These are phyloP conservation scores for Marmota flaviventris DNA, from an alignment of 2,113 vertebrate species.

Conservation along the genomic window DNA sequence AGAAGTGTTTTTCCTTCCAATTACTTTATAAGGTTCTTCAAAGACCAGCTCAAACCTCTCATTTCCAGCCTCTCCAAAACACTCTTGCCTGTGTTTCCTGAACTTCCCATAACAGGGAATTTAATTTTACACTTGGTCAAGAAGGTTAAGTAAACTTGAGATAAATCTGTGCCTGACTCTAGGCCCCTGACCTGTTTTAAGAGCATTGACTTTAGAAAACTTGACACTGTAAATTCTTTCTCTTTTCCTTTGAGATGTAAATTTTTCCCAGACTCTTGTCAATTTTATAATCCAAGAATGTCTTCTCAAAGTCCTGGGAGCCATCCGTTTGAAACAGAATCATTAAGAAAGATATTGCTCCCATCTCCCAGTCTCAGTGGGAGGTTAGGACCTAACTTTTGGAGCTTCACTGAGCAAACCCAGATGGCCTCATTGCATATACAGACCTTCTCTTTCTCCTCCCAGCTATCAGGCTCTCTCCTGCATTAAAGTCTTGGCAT, in stretches of 20 bases:
- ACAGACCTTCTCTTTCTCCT: background rate
- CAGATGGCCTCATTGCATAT: background rate
- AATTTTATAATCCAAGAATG: background rate
- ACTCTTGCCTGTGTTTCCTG: background rate
- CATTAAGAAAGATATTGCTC: background rate
- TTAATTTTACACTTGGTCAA: background rate
- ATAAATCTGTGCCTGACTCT: background rate
- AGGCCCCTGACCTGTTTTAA: background rate
- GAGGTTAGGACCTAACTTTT: background rate
- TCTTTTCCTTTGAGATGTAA: background rate
- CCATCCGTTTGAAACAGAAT: background rate
- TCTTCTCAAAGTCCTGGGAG: background rate
- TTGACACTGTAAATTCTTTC: background rate
- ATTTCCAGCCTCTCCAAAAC: background rate
- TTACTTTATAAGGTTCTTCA: background rate
- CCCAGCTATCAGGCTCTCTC: background rate
- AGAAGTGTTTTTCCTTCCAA: background rate
- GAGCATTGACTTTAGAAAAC: slow-evolving; percentile 9
- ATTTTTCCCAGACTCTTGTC: background rate
- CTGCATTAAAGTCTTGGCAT: background rate
- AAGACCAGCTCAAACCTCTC: background rate
- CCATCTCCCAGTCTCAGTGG: background rate
- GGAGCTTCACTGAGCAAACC: background rate
- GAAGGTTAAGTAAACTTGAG: background rate
- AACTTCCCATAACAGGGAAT: background rate